Conservation (phyloP, 2,113 vertebrate genomes). For the Benthochromis sp. region DNA sequence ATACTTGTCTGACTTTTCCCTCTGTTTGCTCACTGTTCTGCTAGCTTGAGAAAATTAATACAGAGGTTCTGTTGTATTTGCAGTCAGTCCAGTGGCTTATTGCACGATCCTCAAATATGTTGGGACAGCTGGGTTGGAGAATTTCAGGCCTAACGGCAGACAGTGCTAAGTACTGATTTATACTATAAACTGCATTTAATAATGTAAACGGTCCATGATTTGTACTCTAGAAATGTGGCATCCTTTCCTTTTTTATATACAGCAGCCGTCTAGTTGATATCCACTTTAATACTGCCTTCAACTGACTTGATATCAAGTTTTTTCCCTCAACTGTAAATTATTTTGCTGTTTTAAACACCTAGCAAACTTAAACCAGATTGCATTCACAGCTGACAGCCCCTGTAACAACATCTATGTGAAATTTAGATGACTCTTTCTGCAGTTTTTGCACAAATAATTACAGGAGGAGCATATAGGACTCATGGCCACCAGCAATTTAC, state of each 20-base stretch:
- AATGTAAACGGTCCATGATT: conserved; percentile 15
- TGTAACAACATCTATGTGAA: neutral
- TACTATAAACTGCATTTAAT: neutral
- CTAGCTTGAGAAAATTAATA: neutral
- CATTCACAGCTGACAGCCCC: neutral
- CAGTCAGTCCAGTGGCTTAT: neutral
- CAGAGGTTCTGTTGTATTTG: neutral
- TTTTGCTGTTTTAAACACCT: neutral
- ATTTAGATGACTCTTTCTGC: neutral
- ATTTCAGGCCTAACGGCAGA: neutral
- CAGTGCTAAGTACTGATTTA: conserved; percentile 1
- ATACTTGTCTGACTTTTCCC: neutral
- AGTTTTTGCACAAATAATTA: neutral
- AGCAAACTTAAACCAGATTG: neutral
- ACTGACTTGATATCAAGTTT: neutral
- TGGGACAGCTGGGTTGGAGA: neutral
- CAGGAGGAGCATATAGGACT: neutral
- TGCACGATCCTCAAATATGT: neutral
- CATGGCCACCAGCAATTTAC: neutral
- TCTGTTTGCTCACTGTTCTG: neutral
- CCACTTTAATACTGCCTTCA: neutral
- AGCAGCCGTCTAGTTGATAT: neutral
- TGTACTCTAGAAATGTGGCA: neutral
- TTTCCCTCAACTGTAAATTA: neutral
- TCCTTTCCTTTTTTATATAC: neutral